Conservation (phyloP, 2,888 invertebrate species). For the Sabatieria punctata region DNA sequence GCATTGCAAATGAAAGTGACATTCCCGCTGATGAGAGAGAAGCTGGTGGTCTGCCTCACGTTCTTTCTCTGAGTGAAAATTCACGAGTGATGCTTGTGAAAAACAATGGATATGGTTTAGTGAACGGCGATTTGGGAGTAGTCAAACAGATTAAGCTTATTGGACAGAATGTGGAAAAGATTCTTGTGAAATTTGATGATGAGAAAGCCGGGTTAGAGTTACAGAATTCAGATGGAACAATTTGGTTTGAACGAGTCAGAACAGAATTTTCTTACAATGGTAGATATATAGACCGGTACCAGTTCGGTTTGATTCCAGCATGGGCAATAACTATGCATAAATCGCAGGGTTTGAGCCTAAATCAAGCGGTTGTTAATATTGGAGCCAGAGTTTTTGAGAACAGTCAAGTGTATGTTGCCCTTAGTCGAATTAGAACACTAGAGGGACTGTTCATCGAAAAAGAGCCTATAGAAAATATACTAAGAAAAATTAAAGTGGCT, state of each 20-base stretch:
- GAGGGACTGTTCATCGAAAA: background rate
- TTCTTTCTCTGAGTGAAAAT: background rate
- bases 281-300: background rate
- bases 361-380: background rate
- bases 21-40: background rate
- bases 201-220: background rate
- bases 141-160: background rate
- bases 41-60: background rate
- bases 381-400: background rate
- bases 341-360: constrained; percentile 2
- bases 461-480: no score
- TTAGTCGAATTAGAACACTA: background rate
- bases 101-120: background rate
- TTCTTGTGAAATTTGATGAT: background rate
- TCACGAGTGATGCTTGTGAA: background rate
- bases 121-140: background rate
- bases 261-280: constrained; percentile 1
- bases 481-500: no score
- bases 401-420: background rate
- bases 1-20: background rate
- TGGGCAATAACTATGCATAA: constrained; percentile 7
- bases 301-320: constrained; percentile 4
- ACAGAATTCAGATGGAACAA: background rate
- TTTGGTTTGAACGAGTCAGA: background rate
- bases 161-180: background rate